Base-by-base conservation (phyloP, 2,113 vertebrate species). In the Girardinichthys multiradiatus region DNA sequence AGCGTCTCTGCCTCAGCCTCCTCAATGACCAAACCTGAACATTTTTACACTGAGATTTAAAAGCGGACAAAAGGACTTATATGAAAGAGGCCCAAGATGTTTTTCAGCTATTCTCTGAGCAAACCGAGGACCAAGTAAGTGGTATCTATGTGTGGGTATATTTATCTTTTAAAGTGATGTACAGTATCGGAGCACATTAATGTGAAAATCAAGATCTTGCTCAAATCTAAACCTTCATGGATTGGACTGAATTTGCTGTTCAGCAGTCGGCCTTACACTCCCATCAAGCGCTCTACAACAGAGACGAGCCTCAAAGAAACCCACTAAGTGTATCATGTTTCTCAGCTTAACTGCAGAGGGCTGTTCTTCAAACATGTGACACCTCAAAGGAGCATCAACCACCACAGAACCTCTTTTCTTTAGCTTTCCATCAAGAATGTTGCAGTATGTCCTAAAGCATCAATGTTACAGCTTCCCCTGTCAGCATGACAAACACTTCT, bases 21-120 rank as follows among this genome's bases (percentile, higher is more conserved):
- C 58, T 59, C 51, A n/a, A 65, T 88, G 93, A 95, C 93, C 92
- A 94, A 92, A 93, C 79, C 74, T 62, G 82, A 92, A 88, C 81
- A 81, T 80, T 90, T 54, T 82, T 78, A 90, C 79, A 86, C 84
- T 87, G 80, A 91, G 61, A 88, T 85, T 81, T 45, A 76, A 84
- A 63, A 80, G 76, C n/a, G 45, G 42, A 9, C 31, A 24, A 54
- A 24, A 11, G 70, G 71, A 72, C 73, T 83, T 70, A 28, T 68
- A 29, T 31, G 5, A 37, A 13, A 70, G 28, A 45, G 72, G 48
- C 57, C 67, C 31, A 42, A 82, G 59, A 81, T 76, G 29, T 82
- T 82, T 71, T 69, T 73, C 64, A 83, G 71, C 76, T 84, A 84
- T 82, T 82, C 80, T 77, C 73, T 84, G 76, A 84, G 83, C 71